Evolutionary conservation across 2,888 invertebrate species (phyloP), one percentile per base, ranked within the genome.

Genomic region (Pardosa pseudoannulata): DNA sequence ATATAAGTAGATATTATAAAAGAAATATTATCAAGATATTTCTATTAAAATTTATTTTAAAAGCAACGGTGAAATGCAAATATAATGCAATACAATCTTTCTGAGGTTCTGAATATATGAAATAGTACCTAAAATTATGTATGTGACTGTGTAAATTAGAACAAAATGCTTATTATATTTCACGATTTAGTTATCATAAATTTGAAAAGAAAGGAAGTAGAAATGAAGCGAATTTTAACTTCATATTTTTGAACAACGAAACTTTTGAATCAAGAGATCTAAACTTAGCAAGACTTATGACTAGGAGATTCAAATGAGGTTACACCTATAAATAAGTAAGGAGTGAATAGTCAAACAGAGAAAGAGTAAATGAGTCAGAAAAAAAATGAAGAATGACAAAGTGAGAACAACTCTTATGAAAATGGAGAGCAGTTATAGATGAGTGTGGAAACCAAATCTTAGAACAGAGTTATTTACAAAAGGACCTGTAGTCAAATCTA

Each of bases 191-290:
- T n/a, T n/a, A n/a, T n/a, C n/a, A n/a, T n/a, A n/a, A n/a, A n/a
- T n/a, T n/a, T n/a, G n/a, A n/a, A n/a, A n/a, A n/a, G n/a, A n/a
- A 16, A 46, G 16, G 16, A 46, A 46, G 16, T 16, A 9, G 46
- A 46, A 9, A 46, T 6, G 46, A 46, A 46, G 46, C 16, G 9
- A 2, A 2, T 46, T n/a, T 36, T 36, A 36, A 11, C 16, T 6
- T 16, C 46, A 46, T 46, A 46, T 11, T 46, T 46, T 46, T 46
- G 46, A 46, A 46, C 46, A 46, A 46, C 46, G 46, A 46, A 46
- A 46, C 46, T 46, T 46, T 46, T 46, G 46, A 46, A 46, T 46
- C 11, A 16, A 46, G 46, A 6, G 9, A 46, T 7, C 46, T 46
- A 46, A 46, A 46, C 46, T 13, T 46, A 46, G 46, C 46, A 46